phyloP scores from a whole-genome alignment of 1,140 invertebrate genomes.

The Calephelis virginiensis region DNA sequence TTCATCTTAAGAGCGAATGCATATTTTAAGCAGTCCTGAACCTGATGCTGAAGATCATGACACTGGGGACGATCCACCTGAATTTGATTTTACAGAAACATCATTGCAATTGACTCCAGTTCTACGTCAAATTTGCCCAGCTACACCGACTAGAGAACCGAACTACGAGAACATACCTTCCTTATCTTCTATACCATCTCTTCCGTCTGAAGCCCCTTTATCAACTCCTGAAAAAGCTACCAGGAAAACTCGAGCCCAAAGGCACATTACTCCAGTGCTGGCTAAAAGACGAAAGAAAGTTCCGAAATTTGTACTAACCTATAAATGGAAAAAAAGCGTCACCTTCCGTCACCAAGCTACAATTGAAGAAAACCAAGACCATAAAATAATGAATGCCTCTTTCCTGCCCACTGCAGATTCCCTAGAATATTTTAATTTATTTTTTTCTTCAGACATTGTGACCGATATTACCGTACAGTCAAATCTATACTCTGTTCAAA shows the following conservation, averaged over 20 bases:
- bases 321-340: constrained; percentile 30
- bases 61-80: constrained; percentile 26
- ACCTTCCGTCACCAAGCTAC: constrained; percentile 23
- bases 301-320: constrained; percentile 29
- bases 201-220: constrained; percentile 27
- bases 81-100: constrained; percentile 27
- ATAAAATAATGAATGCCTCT: constrained; percentile 22
- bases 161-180: constrained; percentile 31
- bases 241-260: constrained; percentile 35
- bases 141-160: constrained; percentile 25
- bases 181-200: constrained; percentile 32
- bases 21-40: constrained; percentile 30
- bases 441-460: constrained; percentile 31
- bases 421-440: constrained; percentile 28
- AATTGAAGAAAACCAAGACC: constrained; percentile 30
- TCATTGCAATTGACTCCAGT: constrained; percentile 31
- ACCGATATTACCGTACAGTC: constrained; percentile 27
- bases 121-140: constrained; percentile 28
- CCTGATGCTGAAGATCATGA: constrained; percentile 28
- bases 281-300: constrained; percentile 28
- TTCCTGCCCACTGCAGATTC: constrained; percentile 24
- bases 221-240: constrained; percentile 28
- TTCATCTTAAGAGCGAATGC: constrained; percentile 31
- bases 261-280: constrained; percentile 21
- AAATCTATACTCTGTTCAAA: constrained; percentile 35